Evolutionary conservation across 2,888 invertebrate species (phyloP), one percentile per base, ranked within the genome.

Genomic region (Mechanitis mazaeus): DNA sequence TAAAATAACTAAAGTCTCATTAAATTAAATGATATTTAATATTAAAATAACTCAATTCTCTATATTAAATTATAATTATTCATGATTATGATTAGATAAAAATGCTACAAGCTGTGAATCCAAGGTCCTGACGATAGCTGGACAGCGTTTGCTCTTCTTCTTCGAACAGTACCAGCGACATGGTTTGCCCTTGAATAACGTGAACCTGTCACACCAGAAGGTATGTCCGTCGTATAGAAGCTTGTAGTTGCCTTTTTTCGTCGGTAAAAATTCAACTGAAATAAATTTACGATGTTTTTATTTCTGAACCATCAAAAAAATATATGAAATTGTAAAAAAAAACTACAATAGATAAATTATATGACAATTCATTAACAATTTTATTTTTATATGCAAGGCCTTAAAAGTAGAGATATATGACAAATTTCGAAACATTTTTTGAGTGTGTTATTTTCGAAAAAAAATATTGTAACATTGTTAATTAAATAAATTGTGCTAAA

Each of bases 91-190:
- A 6, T 58, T 59, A 4, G 33, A 54, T 20, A 58, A 45, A 6
- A 56, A 54, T 11, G 45, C 63, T 2, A 69, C 33, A n/a, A 72
- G 50, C 20, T 56, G 47, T 3, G 54, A 61, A 1, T 73, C 65
- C 7, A 67, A n/a, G 1, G 74, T 76, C 45, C 68, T 63, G 0
- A 77, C 66, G 0, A 69, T 66, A 1, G 71, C 72, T 0, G 67
- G 70, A 53, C 76, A 75, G 11, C 69, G 67, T 31, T 53, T 71
- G 38, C 72, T 72, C 33, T 72, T 72, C 58, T 69, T 75, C 67
- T 75, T 75, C 1, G 77, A 77, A 53, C 76, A 77, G 58, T 77
- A 76, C 77, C 77, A 77, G 1, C 69, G 61, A 42, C 72, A 71
- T 5, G 59, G 60, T 12, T 62, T 65, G 0, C 63, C 57, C 9